Conservation (phyloP, 2,113 vertebrate genomes). For the Apus apus region DNA sequence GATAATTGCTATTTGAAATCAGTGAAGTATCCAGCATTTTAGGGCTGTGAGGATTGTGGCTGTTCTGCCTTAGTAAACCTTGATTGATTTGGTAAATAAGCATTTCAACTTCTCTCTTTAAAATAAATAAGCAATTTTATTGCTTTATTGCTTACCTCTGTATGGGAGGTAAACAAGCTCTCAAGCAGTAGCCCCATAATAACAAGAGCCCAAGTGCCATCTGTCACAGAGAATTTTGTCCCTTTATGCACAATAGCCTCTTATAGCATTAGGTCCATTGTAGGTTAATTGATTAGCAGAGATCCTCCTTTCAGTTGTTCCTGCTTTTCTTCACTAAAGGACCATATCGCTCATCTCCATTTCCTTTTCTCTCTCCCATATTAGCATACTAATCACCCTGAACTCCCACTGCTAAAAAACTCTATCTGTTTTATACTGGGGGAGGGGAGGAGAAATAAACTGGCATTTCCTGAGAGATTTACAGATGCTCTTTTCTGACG, state of each 20-base stretch:
- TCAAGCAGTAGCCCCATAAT: conserved; percentile 20
- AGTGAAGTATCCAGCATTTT: conserved; percentile 64
- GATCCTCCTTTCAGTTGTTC: conserved; percentile 57
- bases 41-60: conserved; percentile 39
- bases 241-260: conserved; percentile 64
- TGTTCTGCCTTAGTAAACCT: conserved; percentile 75
- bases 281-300: conserved; percentile 68
- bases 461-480: conserved; percentile 37
- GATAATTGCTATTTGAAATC: conserved; percentile 69
- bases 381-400: conserved; percentile 65
- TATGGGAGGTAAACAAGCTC: conserved; percentile 66
- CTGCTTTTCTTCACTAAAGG: conserved; percentile 44
- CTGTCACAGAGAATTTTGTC: conserved; percentile 72
- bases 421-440: background rate
- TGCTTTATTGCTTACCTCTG: conserved; percentile 71
- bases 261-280: conserved; percentile 39
- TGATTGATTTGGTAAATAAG: conserved; percentile 76
- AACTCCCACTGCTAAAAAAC: conserved; percentile 62
- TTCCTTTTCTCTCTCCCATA: conserved; percentile 30
- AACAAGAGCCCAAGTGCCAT: conserved; percentile 50
- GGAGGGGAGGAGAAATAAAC: conserved; percentile 47
- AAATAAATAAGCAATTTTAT: conserved; percentile 77
- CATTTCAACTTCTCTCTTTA: conserved; percentile 75
- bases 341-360: conserved; percentile 52
- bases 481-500: conserved; percentile 20